Evolutionary conservation across 2,888 invertebrate species (phyloP).

Genomic region (Cenopis cana): DNA sequence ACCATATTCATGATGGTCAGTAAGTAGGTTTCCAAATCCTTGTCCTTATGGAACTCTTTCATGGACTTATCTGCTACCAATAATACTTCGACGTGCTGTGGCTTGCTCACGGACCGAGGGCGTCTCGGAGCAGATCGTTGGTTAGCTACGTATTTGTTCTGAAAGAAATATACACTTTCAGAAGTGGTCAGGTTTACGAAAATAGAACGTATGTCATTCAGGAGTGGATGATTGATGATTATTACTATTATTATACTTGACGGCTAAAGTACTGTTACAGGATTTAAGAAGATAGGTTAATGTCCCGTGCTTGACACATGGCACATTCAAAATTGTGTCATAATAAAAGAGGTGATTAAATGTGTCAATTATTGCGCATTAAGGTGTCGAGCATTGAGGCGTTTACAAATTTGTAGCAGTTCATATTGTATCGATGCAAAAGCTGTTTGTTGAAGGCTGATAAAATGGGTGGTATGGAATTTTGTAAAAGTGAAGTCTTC

Average conservation of each 20-base stretch:
- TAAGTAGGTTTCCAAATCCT: constrained; percentile 93
- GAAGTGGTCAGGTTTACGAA: background rate
- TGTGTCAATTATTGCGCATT: no score
- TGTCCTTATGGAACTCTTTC: constrained; percentile 94
- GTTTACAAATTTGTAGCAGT: no score
- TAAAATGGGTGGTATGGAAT: background rate
- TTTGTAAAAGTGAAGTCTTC: background rate
- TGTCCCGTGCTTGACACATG: no score
- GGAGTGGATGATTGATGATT: no score
- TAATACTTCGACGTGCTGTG: constrained; percentile 93
- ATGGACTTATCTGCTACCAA: constrained; percentile 95
- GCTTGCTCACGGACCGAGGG: constrained; percentile 89
- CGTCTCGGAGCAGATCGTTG: constrained; percentile 47
- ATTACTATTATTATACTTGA: no score
- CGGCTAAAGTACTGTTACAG: no score
- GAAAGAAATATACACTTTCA: constrained; percentile 46
- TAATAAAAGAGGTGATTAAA: no score
- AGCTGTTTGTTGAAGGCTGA: background rate
- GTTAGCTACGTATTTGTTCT: constrained; percentile 57
- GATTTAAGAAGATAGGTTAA: no score
- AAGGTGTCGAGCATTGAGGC: no score
- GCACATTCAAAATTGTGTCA: no score
- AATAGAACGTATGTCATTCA: background rate
- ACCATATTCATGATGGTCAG: constrained; percentile 97
- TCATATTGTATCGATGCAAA: no score